A percentile compares a stretch with the other conserved stretches of the same genome.
Conservation (phyloP, 2,888 invertebrate genomes). For the Trichopria drosophilae region DNA sequence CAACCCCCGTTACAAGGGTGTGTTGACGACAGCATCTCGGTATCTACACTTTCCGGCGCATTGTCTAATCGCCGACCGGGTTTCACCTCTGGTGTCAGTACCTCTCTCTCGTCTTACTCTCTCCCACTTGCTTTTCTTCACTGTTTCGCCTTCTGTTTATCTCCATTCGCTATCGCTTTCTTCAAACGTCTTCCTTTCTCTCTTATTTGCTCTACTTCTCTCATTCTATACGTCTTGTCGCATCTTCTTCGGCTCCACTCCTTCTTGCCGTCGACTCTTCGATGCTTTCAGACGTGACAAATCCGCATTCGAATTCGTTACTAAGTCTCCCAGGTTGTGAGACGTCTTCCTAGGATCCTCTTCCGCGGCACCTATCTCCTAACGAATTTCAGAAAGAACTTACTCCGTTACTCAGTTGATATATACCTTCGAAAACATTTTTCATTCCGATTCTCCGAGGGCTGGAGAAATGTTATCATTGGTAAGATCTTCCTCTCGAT, state of each 20-base stretch:
- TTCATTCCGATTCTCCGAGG: too few species aligned
- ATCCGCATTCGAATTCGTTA: slow-evolving; percentile 47
- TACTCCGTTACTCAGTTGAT: slow-evolving; percentile 1
- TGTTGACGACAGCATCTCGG: slow-evolving; percentile 39
- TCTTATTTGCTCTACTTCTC: slow-evolving; percentile 9
- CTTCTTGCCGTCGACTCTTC: slow-evolving; percentile 26
- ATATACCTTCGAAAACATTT: neutral
- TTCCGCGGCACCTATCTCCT: slow-evolving; percentile 23
- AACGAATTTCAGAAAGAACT: too few species aligned
- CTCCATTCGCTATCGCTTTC: too few species aligned
- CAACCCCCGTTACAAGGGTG: slow-evolving; percentile 35
- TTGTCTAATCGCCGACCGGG: slow-evolving; percentile 52
- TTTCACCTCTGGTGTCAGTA: too few species aligned
- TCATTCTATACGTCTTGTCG: slow-evolving; percentile 18
- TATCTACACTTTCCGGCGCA: slow-evolving; percentile 47
- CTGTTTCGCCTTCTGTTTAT: too few species aligned
- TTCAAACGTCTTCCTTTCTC: neutral
- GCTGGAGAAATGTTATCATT: too few species aligned
- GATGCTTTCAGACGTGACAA: slow-evolving; percentile 45
- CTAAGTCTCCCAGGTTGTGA: slow-evolving; percentile 37
- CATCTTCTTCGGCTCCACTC: slow-evolving; percentile 7
- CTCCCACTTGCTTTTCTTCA: neutral
- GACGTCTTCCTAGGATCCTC: slow-evolving; percentile 18
- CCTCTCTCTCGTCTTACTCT: slow-evolving; percentile 20
- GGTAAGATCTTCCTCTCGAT: too few species aligned